Percentiles rank a stretch among this genome's conserved stretches.
These are phyloP conservation scores for Bradysia coprophila DNA, from an alignment of 1,140 invertebrate species.

Conservation along the genomic window DNA sequence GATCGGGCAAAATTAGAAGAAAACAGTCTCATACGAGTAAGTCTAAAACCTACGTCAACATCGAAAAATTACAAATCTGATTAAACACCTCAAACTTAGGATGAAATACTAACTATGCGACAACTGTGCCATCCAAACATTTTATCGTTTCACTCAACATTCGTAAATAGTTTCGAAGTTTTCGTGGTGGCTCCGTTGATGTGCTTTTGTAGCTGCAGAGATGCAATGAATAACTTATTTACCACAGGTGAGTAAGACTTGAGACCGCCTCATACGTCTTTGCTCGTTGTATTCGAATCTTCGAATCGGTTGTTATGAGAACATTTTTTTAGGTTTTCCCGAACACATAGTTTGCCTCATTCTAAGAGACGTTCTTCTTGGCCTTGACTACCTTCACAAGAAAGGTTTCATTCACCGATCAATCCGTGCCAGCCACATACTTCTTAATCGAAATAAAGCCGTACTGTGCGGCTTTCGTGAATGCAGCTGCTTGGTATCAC, in stretches of 20 bases:
- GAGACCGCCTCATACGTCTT: neutral
- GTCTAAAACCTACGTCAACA: constrained; percentile 2
- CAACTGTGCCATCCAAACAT: constrained; percentile 67
- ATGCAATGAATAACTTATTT: constrained; percentile 61
- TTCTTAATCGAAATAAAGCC: constrained; percentile 25
- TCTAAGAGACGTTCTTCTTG: constrained; percentile 55
- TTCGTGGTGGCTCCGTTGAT: constrained; percentile 63
- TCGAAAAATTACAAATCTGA: constrained; percentile 3
- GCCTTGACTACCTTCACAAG: constrained; percentile 67
- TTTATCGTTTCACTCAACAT: constrained; percentile 48
- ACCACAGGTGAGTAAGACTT: constrained; percentile 31
- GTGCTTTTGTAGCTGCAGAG: constrained; percentile 61
- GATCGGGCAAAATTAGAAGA: constrained; percentile 49
- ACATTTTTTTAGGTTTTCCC: constrained; percentile 34
- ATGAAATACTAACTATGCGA: constrained; percentile 53
- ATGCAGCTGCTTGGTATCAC: constrained; percentile 46
- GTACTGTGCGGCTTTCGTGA: constrained; percentile 57
- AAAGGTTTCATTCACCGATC: constrained; percentile 77
- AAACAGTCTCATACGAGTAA: constrained; percentile 43
- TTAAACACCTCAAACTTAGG: constrained; percentile 26
- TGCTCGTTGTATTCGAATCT: neutral
- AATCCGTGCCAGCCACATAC: constrained; percentile 65
- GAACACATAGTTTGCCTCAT: constrained; percentile 66
- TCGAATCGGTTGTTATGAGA: neutral
- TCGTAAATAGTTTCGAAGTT: constrained; percentile 52